Evolutionary conservation across 2,797 vertebrate species (phyloP).

Genomic region (Ctenopoma multispine): DNA sequence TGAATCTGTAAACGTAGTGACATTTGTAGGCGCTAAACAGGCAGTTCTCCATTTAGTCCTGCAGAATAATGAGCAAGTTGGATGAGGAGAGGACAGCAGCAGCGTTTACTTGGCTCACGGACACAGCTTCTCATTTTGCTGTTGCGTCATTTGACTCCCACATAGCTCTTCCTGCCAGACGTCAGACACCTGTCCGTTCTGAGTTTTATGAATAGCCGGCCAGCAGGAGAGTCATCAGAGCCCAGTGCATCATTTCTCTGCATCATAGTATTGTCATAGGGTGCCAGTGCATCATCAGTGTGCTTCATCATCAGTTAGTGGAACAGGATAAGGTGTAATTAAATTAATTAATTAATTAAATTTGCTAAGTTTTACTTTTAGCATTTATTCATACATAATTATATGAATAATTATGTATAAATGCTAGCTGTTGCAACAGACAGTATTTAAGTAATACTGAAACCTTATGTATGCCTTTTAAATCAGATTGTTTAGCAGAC

Average conservation of each 20-base stretch:
- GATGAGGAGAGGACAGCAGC: constrained; percentile 1
- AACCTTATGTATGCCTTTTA: too few relatives aligned
- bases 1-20: constrained; percentile 10
- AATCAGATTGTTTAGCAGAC: too few relatives aligned
- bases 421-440: too few relatives aligned
- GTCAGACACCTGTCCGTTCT: constrained; percentile 50
- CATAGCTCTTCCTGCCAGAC: constrained; percentile 38
- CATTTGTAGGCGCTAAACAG: constrained; percentile 10
- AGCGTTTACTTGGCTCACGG: constrained; percentile 22
- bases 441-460: too few relatives aligned
- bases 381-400: too few relatives aligned
- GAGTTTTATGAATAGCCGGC: constrained; percentile 32
- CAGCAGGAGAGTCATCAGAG: constrained; percentile 35
- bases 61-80: constrained; percentile 25
- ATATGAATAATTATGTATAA: too few relatives aligned
- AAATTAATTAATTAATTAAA: too few relatives aligned
- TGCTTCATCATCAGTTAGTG: constrained; percentile 20
- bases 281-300: constrained; percentile 28
- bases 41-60: background rate
- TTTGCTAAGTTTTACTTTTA: too few relatives aligned
- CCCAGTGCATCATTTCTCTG: constrained; percentile 37
- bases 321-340: constrained; percentile 15
- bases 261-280: constrained; percentile 29
- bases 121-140: constrained; percentile 28
- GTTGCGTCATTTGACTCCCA: constrained; percentile 44